phyloP scores from a whole-genome alignment of 2,797 vertebrate genomes.

The Gastrophryne carolinensis region DNA sequence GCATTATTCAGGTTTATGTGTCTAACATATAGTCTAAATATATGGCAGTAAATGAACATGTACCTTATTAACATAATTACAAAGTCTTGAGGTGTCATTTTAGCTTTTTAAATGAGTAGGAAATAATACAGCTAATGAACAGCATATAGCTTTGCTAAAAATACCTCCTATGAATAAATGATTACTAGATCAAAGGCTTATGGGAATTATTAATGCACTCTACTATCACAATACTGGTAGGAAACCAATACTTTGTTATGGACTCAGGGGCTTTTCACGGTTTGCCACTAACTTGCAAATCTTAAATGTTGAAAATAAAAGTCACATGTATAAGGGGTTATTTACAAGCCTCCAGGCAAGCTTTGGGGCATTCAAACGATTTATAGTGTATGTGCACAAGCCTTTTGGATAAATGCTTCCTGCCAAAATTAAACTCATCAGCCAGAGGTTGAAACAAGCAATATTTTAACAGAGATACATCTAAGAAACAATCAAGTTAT shows the following conservation, averaged over 20 bases:
- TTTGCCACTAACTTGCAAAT: slow-evolving; percentile 12
- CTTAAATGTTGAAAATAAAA: slow-evolving; percentile 33
- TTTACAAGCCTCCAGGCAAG: slow-evolving; percentile 41
- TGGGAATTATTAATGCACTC: slow-evolving; percentile 18
- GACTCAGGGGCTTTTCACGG: slow-evolving; percentile 2
- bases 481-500: neutral
- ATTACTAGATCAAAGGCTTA: slow-evolving; percentile 12
- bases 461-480: neutral
- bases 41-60: no score
- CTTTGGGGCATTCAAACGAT: slow-evolving; percentile 31
- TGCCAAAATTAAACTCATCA: neutral
- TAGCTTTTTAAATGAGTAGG: neutral
- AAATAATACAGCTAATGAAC: neutral
- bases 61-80: no score
- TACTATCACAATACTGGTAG: slow-evolving; percentile 14
- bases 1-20: no score
- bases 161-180: slow-evolving; percentile 19
- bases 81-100: neutral
- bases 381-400: slow-evolving; percentile 1
- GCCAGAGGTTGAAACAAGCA: neutral
- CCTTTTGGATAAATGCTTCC: slow-evolving; percentile 4
- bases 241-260: neutral
- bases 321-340: slow-evolving; percentile 23
- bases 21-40: no score
- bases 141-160: neutral